These are phyloP conservation scores for Paraplagusia blochii DNA, from an alignment of 2,113 vertebrate species.

Conservation along the genomic window DNA sequence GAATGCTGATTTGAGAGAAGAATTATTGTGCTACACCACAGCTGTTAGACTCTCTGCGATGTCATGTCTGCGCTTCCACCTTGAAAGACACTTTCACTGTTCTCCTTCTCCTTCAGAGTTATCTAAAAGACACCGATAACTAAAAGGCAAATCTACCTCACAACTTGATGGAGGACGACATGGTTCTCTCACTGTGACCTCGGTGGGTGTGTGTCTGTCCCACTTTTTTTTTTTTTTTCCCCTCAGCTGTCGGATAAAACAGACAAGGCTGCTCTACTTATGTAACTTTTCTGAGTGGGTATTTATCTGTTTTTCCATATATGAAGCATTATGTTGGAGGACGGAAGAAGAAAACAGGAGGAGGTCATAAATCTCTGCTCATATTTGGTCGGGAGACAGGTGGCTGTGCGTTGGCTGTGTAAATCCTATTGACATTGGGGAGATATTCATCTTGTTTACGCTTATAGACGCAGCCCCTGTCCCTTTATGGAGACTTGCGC, in stretches of 20 bases:
- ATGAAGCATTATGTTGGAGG: constrained; percentile 61
- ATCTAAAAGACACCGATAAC: constrained; percentile 34
- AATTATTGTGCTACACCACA: constrained; percentile 71
- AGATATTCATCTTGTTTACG: constrained; percentile 76
- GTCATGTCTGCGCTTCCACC: constrained; percentile 72
- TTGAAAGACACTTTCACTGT: constrained; percentile 60
- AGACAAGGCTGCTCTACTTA: constrained; percentile 41
- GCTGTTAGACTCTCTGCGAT: constrained; percentile 65
- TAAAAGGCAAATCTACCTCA: constrained; percentile 39
- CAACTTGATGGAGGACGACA: constrained; percentile 40
- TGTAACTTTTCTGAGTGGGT: constrained; percentile 37
- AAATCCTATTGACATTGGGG: constrained; percentile 73
- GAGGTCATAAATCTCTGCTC: constrained; percentile 69
- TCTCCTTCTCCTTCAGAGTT: constrained; percentile 39
- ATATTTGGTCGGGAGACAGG: constrained; percentile 77
- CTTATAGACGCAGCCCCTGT: constrained; percentile 64
- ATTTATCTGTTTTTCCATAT: constrained; percentile 50
- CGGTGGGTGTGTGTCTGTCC: constrained; percentile 29
- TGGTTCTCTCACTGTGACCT: constrained; percentile 47
- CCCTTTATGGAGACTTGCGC: constrained; percentile 74
- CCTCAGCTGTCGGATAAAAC: constrained; percentile 32
- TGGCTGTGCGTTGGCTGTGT: constrained; percentile 71
- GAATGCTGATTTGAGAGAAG: constrained; percentile 74
- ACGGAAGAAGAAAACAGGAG: constrained; percentile 61
- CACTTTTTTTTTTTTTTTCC: constrained; percentile 7